phyloP scores from a whole-genome alignment of 2,888 invertebrate species.

The Bibio marci region DNA sequence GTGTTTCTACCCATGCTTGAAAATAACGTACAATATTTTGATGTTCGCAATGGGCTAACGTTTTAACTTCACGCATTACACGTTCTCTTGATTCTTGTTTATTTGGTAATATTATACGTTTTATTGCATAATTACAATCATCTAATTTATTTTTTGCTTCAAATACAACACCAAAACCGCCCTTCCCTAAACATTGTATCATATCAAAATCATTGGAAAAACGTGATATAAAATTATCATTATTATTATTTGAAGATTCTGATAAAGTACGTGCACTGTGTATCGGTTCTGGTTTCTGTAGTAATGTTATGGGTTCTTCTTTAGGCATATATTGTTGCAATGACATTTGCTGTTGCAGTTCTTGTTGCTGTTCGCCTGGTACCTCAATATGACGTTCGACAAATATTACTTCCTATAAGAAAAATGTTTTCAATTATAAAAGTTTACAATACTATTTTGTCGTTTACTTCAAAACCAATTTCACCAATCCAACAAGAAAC shows the following conservation, averaged over 20 bases:
- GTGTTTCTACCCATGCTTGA: slow-evolving; percentile 89
- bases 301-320: too few species aligned
- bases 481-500: too few species aligned
- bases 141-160: slow-evolving; percentile 88
- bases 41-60: slow-evolving; percentile 87
- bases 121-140: slow-evolving; percentile 87
- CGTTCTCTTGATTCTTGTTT: slow-evolving; percentile 68
- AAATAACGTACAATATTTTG: slow-evolving; percentile 90
- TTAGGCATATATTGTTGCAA: too few species aligned
- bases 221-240: slow-evolving; percentile 32
- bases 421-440: background rate
- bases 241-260: slow-evolving; percentile 19
- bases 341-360: too few species aligned
- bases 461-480: too few species aligned
- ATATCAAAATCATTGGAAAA: slow-evolving; percentile 76
- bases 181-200: slow-evolving; percentile 63
- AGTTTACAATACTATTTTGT: background rate
- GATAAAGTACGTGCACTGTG: slow-evolving; percentile 16
- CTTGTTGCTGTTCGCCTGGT: too few species aligned
- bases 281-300: slow-evolving; percentile 9
- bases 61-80: slow-evolving; percentile 87
- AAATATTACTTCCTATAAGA: slow-evolving; percentile 21
- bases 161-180: slow-evolving; percentile 95
- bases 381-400: slow-evolving; percentile 28
- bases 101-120: slow-evolving; percentile 75